Conservation (phyloP, 2,888 invertebrate species). For the Mesoligia furuncula region DNA sequence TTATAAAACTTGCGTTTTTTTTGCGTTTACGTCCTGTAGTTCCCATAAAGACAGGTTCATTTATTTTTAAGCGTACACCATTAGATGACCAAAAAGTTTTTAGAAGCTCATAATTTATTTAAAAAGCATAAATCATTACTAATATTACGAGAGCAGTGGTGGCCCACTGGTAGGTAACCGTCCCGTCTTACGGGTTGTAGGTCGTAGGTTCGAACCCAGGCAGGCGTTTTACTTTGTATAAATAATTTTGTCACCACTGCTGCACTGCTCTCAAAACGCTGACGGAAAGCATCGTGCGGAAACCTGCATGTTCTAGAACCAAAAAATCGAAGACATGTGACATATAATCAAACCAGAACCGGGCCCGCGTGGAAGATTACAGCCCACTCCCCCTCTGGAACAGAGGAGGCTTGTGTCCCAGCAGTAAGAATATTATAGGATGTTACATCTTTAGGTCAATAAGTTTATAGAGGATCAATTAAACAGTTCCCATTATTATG, state of each 20-base stretch:
- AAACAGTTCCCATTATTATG: neutral
- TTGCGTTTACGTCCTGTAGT: too few relatives aligned
- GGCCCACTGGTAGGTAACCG: neutral
- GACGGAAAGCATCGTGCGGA: too few relatives aligned
- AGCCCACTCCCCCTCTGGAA: neutral
- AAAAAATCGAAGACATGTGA: neutral
- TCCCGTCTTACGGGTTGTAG: neutral
- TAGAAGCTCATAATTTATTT: neutral
- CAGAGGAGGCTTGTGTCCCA: neutral
- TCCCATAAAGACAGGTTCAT: too few relatives aligned
- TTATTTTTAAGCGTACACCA: too few relatives aligned
- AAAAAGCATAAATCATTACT: neutral
- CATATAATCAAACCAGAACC: too few relatives aligned
- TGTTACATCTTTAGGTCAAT: neutral
- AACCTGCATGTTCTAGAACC: too few relatives aligned
- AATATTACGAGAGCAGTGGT: neutral
- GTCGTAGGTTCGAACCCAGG: too few relatives aligned
- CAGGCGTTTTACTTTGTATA: neutral
- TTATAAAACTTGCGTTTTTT: too few relatives aligned
- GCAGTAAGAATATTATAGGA: neutral
- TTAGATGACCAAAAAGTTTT: too few relatives aligned
- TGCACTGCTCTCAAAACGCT: too few relatives aligned
- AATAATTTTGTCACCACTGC: neutral
- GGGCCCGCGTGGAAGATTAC: too few relatives aligned
- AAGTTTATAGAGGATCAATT: neutral